Evolutionary conservation across 2,113 vertebrate species (phyloP), one percentile per base, ranked within the genome.

Genomic region (Callorhinus ursinus): DNA sequence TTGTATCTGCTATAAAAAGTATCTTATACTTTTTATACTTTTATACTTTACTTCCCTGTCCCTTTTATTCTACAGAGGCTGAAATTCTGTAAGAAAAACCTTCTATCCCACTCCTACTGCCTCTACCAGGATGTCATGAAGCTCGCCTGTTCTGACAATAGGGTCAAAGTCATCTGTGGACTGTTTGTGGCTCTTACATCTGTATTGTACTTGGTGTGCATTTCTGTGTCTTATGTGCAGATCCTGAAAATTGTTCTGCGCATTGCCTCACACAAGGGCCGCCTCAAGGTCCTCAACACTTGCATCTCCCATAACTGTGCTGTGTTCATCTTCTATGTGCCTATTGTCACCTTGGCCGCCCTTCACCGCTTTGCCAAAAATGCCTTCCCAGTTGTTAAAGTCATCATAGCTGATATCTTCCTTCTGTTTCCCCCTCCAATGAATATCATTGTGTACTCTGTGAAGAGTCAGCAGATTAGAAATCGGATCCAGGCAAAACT

Each of bases 101-200:
- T 89, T 51, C 42, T 97, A 28, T 94, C 67, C 6, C 89, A 93
- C 42, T 71, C 80, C 1, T 95, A 88, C 42, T 95, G 88, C 18
- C 51, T 96, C 8, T 90, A 97, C 49, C 86, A 95, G 76, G 90
- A 53, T 84, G 24, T 97, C 55, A 93, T 88, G 81, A 97, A 80
- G n/a, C 33, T 97, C 15, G 71, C 95, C 28, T 97, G 86, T 53
- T 86, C 84, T 14, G 82, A 94, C 33, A 85, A 53, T 7, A 84
- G 14, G 22, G 42, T 90, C 31, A 89, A 39, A 57, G n/a, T 71
- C 24, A 83, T 88, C 65, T 93, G 59, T n/a, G 76, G 74, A 5
- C 15, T 96, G 4, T 21, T 72, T 79, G 90, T 93, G 9, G 87
- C 94, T 59, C 89, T 98, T 10, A 92, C 6, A 0, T 36, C 86